Conservation (phyloP, 2,797 vertebrate genomes). For the Rhinichthys osculus region DNA sequence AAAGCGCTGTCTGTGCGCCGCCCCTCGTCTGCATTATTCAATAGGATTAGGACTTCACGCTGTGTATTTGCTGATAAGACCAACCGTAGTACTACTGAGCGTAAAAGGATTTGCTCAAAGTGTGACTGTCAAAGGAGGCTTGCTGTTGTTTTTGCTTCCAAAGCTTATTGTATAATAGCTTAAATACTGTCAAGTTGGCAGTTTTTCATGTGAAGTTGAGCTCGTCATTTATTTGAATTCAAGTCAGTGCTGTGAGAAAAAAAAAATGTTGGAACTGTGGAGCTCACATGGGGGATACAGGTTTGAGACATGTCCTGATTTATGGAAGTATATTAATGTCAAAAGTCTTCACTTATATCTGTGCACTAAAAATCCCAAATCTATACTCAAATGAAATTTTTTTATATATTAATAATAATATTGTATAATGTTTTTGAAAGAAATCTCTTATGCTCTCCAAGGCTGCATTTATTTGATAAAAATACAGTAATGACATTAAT, state of each 20-base stretch:
- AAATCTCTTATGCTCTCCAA: background rate
- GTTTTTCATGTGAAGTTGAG: background rate
- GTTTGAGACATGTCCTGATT: background rate
- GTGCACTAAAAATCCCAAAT: background rate
- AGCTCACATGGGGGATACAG: background rate
- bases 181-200: conserved; percentile 15
- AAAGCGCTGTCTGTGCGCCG: background rate
- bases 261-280: background rate
- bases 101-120: conserved; percentile 53
- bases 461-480: background rate
- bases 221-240: background rate
- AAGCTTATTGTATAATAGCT: background rate
- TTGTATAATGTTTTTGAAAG: background rate
- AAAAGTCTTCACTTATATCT: no score
- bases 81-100: conserved; percentile 32
- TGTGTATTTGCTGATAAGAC: conserved; percentile 47
- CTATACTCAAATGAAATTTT: background rate
- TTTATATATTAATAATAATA: background rate
- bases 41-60: conserved; percentile 54
- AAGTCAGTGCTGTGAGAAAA: background rate
- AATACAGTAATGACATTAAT: background rate
- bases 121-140: conserved; percentile 40
- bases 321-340: background rate
- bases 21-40: conserved; percentile 53
- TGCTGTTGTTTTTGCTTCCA: conserved; percentile 28